A percentile compares a stretch with the other conserved stretches of the same genome.
Evolutionary conservation across 2,797 vertebrate species (phyloP).

Genomic region (Lepilemur septentrionalis): DNA sequence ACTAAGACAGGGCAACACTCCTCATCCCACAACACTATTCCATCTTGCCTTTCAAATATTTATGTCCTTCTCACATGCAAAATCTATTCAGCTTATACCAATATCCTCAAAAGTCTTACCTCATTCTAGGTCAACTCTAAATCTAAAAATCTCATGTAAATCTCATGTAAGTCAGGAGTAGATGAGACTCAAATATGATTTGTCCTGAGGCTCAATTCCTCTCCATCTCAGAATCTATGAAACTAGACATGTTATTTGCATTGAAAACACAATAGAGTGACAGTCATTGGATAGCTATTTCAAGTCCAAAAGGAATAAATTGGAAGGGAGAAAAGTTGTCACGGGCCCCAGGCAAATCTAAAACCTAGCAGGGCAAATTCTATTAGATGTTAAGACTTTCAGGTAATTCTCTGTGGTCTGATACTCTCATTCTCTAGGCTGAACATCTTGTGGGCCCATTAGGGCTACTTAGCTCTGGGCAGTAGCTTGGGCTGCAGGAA

Average conservation of each 20-base stretch:
- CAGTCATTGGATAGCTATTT: neutral
- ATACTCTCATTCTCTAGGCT: neutral
- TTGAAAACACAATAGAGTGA: neutral
- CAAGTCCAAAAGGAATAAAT: neutral
- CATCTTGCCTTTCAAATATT: neutral
- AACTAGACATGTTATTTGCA: neutral
- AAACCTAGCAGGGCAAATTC: neutral
- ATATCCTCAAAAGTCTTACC: neutral
- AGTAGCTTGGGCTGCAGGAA: neutral
- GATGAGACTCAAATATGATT: neutral
- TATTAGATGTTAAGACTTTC: neutral
- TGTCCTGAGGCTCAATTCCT: neutral
- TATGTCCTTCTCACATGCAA: neutral
- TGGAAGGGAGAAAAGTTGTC: neutral
- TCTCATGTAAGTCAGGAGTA: neutral
- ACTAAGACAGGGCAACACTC: neutral
- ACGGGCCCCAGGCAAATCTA: neutral
- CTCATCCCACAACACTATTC: neutral
- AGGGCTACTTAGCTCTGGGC: neutral
- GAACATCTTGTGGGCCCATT: neutral
- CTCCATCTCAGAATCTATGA: neutral
- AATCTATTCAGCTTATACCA: neutral
- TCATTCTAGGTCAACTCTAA: neutral
- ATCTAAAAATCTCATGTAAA: neutral
- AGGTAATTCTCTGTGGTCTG: neutral